Evolutionary conservation across 23 tunicate species (phyloP).

Genomic region (Trididemnum nubilum): DNA sequence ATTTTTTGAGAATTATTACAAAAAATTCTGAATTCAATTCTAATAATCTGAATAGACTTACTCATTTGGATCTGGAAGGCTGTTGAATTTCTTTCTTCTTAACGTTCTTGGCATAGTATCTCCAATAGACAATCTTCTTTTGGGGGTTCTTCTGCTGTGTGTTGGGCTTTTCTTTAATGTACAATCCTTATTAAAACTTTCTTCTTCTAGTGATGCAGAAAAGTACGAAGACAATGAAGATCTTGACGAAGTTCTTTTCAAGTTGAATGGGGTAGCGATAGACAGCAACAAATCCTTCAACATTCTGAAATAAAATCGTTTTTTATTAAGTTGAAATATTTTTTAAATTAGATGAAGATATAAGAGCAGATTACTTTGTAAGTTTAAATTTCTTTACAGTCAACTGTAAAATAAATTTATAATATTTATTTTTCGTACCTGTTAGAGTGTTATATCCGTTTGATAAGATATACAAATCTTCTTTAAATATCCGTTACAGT

Average conservation of each 20-base stretch:
- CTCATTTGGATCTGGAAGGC: constrained; percentile 7
- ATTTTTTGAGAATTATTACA: constrained; percentile 4
- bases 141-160: neutral
- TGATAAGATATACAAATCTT: no score
- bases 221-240: neutral
- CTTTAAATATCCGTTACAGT: no score
- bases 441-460: no score
- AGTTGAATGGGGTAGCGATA: constrained; percentile 7
- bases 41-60: no score
- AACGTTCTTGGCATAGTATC: neutral
- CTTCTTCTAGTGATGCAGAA: neutral
- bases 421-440: no score
- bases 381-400: no score
- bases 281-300: constrained; percentile 25
- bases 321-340: no score
- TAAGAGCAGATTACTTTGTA: no score
- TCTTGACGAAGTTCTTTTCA: neutral
- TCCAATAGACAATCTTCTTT: constrained; percentile 3
- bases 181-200: neutral
- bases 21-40: no score
- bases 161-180: neutral
- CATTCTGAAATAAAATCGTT: constrained; percentile 32
- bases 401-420: no score
- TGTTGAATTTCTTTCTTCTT: constrained; percentile 11
- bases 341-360: no score